Base-by-base conservation (phyloP, 2,888 invertebrate genomes). In the Drosophila kokeensis region DNA sequence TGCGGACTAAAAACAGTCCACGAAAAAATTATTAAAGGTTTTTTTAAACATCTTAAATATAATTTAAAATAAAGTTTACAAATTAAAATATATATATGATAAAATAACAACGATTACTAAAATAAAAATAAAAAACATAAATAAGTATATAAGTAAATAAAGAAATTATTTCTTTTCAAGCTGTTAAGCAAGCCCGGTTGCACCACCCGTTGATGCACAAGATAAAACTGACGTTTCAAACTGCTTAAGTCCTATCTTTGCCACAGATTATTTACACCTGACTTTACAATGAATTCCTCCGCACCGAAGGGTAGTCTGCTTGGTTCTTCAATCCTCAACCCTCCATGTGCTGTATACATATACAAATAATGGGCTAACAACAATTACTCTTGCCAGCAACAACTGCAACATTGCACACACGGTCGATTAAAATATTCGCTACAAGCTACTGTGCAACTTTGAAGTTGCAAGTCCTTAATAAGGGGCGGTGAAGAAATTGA, bases 401-500 rank as follows among this genome's bases (percentile, higher is more conserved):
- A 34, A 6, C 54, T 13, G 11, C 54, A 36, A 38, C 45, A 45
- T 7, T 45, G 45, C 24, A 21, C 8, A 24, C 24, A 8, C 7
- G 13, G 55, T 38, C 55, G 55, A 55, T 55, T 55, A 55, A 55
- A 55, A 55, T 55, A 55, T 55, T 27, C 38, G 36, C 55, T 38
- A 29, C 27, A 55, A 55, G 55, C 55, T 55, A 55, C 55, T 55
- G 55, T 55, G 36, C 27, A 38, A 24, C 55, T 38, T 38, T 27
- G 5, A n/a, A 27, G 38, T 38, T 38, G 27, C 55, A 27, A 38
- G 38, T 38, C 38, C 38, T 27, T n/a, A 55, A 38, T 27, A 27
- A 38, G 38, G 27, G 55, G 55, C 55, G 55, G 55, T n/a, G 55
- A 55, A 55, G 36, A 55, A 55, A 55, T 55, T 55, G 55, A 55